A percentile compares a stretch with the other conserved stretches of the same genome.
These are phyloP conservation scores for Cydia splendana DNA, from an alignment of 1,140 invertebrate genomes.

Conservation along the genomic window DNA sequence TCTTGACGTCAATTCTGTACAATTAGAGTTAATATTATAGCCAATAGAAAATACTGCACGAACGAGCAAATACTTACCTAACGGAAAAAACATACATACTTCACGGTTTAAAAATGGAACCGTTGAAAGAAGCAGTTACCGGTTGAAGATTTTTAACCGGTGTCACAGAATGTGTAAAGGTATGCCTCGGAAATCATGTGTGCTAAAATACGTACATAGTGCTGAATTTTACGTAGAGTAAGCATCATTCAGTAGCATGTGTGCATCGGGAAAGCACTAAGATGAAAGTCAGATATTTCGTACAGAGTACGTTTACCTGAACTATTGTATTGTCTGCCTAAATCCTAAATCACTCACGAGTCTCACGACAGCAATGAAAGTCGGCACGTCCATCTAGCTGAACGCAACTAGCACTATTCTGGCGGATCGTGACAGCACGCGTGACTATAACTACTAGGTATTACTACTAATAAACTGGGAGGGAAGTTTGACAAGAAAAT, in stretches of 20 bases:
- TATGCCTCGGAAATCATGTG: not conserved
- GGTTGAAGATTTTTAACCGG: not conserved
- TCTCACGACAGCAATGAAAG: not conserved
- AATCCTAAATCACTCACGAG: not conserved
- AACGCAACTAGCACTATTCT: constrained; percentile 8
- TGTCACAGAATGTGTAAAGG: not conserved
- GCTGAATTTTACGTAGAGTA: too few species aligned
- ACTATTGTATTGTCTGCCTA: not conserved
- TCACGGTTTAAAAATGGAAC: not conserved
- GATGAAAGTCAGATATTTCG: too few species aligned
- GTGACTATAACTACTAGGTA: not conserved
- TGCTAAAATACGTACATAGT: not conserved
- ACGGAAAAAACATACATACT: not conserved
- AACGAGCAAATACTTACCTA: not conserved
- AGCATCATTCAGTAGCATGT: too few species aligned
- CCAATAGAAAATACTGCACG: not conserved
- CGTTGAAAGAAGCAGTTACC: not conserved
- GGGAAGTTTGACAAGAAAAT: constrained; percentile 11
- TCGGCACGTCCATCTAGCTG: not conserved
- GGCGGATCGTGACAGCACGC: not conserved
- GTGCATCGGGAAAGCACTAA: too few species aligned
- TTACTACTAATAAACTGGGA: not conserved
- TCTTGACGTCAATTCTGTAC: too few species aligned
- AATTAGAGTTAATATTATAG: too few species aligned
- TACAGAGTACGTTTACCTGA: too few species aligned